Base-by-base conservation (phyloP, 2,888 invertebrate species). In the Lymantria dispar region DNA sequence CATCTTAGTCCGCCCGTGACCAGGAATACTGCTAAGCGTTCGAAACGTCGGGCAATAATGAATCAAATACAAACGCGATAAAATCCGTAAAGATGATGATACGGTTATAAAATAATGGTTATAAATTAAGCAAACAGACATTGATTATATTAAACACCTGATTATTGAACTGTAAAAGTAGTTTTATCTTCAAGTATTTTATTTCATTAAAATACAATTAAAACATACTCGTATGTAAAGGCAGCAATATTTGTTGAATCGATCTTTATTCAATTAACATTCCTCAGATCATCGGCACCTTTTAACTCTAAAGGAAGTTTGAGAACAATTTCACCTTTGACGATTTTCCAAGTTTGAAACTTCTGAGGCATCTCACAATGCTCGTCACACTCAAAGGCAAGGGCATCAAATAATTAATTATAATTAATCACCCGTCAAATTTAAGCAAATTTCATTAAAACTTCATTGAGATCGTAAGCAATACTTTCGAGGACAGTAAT, bases 271-370 rank as follows among this genome's bases (percentile, higher is more conserved):
- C 45, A 45, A 22, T 29, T 13, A 45, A 22, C 30, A 46, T 46
- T 46, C 40, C 40, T 30, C 0, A 39, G 0, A 7, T n/a, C 45
- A 36, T 39, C 29, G 8, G 12, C 13, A 7, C 13, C 9, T 45
- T 36, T 39, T 39, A n/a, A 30, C 30, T 38, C 29, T 10, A 36
- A 8, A 10, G 12, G 7, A 40, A 46, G 8, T 46, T 46, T 40
- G 30, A 14, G 30, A 46, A 46, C 46, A 46, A 46, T 46, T 46
- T 14, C 29, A 30, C 46, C 31, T 39, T 46, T 45, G 38, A 29
- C 22, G 29, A 46, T 46, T 40, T 39, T 7, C 12, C 1, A 39
- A 46, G 30, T 40, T 40, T 30, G 29, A 38, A 45, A 12, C 11
- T 36, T 30, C 40, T 9, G 36, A 38, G 7, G 38, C 38, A 12